phyloP scores from a whole-genome alignment of 2,113 vertebrate species.

The Dasypus novemcinctus region DNA sequence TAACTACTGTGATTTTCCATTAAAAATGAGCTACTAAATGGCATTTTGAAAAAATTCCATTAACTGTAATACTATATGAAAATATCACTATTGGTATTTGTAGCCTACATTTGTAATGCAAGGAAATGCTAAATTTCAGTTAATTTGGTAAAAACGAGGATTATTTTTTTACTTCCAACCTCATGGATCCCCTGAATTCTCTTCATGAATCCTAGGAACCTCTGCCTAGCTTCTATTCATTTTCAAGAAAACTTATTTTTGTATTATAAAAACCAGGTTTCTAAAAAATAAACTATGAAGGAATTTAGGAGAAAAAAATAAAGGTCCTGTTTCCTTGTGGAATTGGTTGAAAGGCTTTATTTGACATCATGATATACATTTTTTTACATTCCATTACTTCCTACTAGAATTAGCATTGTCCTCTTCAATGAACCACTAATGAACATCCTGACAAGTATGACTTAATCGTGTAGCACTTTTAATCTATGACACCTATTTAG shows the following conservation, averaged over 20 bases:
- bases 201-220: conserved; percentile 3
- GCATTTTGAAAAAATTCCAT: neutral
- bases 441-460: conserved; percentile 50
- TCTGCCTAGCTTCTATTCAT: neutral
- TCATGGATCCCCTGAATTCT: neutral
- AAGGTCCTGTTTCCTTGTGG: conserved; percentile 19
- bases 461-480: conserved; percentile 44
- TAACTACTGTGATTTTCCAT: conserved; percentile 45
- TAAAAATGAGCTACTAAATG: neutral
- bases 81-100: conserved; percentile 1
- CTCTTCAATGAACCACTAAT: conserved; percentile 56
- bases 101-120: neutral
- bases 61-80: neutral
- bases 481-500: conserved; percentile 50
- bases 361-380: conserved; percentile 22
- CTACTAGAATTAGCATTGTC: conserved; percentile 57
- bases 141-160: conserved; percentile 9
- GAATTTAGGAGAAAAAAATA: neutral
- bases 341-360: conserved; percentile 45
- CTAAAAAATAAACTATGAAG: conserved; percentile 8
- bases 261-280: conserved; percentile 22
- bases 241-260: conserved; percentile 52
- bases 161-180: neutral
- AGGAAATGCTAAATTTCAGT: conserved; percentile 35
- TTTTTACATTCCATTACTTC: conserved; percentile 24